Conservation (phyloP, 2,797 vertebrate species). For the Microchirus variegatus region DNA sequence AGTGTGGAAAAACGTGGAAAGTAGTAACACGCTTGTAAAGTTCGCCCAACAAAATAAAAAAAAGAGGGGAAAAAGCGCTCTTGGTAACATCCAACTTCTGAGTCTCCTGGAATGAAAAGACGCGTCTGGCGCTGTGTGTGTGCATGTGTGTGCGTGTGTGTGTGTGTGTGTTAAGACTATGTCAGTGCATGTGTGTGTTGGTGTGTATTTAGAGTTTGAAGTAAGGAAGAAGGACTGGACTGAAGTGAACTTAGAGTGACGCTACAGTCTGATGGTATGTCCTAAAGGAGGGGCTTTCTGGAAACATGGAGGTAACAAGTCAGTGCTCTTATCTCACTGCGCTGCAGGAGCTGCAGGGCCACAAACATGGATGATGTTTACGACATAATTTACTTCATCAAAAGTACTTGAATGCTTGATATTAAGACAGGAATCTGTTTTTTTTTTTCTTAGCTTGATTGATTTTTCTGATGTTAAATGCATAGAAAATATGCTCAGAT, state of each 20-base stretch:
- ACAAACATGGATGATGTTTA: no score
- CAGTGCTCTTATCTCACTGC: not conserved
- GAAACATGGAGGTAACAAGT: conserved; percentile 40
- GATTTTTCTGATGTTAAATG: no score
- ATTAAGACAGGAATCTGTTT: no score
- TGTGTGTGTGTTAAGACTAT: conserved; percentile 20
- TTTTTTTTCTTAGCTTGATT: no score
- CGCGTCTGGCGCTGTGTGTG: conserved; percentile 17
- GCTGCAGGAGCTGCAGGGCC: no score
- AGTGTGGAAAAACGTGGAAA: conserved; percentile 2
- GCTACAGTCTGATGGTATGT: conserved; percentile 49
- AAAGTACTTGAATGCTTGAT: no score
- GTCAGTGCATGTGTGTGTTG: conserved; percentile 26
- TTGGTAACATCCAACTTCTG: conserved; percentile 28
- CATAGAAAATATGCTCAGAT: no score
- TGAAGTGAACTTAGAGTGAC: conserved; percentile 67
- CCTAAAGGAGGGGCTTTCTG: conserved; percentile 62
- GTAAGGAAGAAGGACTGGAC: conserved; percentile 51
- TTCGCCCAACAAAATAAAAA: conserved; percentile 1
- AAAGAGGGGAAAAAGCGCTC: not conserved
- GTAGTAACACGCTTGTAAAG: conserved; percentile 21
- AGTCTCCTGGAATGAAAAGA: conserved; percentile 24
- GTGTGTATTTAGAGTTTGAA: conserved; percentile 42
- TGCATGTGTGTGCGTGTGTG: conserved; percentile 8
- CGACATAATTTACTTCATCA: no score